phyloP scores from a whole-genome alignment of 2,113 vertebrate genomes.

The Todiramphus saurophagus region DNA sequence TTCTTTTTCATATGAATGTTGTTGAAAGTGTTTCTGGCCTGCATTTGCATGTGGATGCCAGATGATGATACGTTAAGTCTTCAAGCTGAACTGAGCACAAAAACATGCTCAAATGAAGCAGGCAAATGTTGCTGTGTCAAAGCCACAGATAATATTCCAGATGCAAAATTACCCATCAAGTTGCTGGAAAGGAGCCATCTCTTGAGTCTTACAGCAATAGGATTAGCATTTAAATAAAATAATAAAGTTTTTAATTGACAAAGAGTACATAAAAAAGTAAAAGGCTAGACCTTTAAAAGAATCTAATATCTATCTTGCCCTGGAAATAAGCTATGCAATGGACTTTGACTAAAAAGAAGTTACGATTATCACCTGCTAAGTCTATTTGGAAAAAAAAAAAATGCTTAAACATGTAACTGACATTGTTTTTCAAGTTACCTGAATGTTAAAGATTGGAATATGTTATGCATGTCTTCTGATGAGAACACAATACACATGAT shows the following conservation, averaged over 20 bases:
- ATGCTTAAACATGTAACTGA: background rate
- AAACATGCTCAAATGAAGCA: conserved; percentile 9
- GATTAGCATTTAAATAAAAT: background rate
- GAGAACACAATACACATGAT: background rate
- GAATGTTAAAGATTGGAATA: background rate
- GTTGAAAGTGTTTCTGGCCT: background rate
- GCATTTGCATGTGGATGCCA: background rate
- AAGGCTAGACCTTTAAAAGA: background rate
- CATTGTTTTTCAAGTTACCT: background rate
- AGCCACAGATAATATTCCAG: background rate
- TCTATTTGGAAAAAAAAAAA: background rate
- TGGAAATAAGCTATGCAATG: background rate
- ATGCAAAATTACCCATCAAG: background rate
- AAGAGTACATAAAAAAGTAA: background rate
- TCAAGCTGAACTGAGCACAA: background rate
- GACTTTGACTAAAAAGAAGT: background rate
- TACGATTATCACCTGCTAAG: background rate
- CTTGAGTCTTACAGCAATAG: background rate
- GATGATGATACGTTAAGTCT: background rate
- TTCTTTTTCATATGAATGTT: background rate
- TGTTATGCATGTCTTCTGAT: background rate
- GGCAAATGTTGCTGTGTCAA: conserved; percentile 2
- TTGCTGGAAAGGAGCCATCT: background rate
- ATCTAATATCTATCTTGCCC: background rate
- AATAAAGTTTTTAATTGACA: background rate